A percentile compares a stretch with the other conserved stretches of the same genome.
phyloP scores from a whole-genome alignment of 2,888 invertebrate genomes.

The Ypsolopha sequella region DNA sequence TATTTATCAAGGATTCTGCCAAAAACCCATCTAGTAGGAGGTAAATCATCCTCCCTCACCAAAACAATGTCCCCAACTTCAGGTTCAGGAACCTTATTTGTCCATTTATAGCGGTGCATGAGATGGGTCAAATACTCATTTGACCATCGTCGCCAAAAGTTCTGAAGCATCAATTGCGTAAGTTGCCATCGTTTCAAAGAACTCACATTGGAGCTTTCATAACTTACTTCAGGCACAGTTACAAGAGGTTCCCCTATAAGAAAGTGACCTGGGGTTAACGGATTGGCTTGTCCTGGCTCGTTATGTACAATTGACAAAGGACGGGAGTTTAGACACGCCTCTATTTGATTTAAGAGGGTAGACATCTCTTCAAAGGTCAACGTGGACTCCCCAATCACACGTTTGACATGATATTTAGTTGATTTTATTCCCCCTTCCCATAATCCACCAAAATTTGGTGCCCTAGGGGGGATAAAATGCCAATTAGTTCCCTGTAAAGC shows the following conservation, averaged over 20 bases:
- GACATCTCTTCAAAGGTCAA: conserved; percentile 9
- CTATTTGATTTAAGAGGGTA: conserved; percentile 7
- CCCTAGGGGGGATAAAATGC: conserved; percentile 7
- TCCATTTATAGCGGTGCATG: too few relatives aligned
- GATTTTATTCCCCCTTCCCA: conserved; percentile 16
- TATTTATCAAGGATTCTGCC: too few relatives aligned
- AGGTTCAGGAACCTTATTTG: too few relatives aligned
- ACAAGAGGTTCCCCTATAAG: conserved; percentile 11
- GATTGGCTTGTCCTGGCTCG: conserved; percentile 2
- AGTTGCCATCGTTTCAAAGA: conserved; percentile 15
- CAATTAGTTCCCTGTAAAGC: conserved; percentile 7
- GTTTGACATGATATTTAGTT: conserved; percentile 7
- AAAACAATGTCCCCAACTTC: too few relatives aligned
- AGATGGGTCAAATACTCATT: too few relatives aligned
- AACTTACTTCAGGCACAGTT: conserved; percentile 8
- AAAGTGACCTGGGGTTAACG: conserved; percentile 15
- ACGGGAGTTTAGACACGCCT: conserved; percentile 9
- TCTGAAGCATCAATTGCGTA: conserved; percentile 15
- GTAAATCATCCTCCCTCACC: too few relatives aligned
- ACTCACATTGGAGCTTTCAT: conserved; percentile 4
- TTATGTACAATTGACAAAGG: conserved; percentile 8
- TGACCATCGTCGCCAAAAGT: conserved; percentile 12
- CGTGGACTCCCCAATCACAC: neutral
- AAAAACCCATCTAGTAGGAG: too few relatives aligned
- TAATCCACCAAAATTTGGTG: conserved; percentile 8